Evolutionary conservation across 2,113 vertebrate genomes (phyloP), one percentile per base, ranked within the genome.

Genomic region (Xiphophorus maculatus): DNA sequence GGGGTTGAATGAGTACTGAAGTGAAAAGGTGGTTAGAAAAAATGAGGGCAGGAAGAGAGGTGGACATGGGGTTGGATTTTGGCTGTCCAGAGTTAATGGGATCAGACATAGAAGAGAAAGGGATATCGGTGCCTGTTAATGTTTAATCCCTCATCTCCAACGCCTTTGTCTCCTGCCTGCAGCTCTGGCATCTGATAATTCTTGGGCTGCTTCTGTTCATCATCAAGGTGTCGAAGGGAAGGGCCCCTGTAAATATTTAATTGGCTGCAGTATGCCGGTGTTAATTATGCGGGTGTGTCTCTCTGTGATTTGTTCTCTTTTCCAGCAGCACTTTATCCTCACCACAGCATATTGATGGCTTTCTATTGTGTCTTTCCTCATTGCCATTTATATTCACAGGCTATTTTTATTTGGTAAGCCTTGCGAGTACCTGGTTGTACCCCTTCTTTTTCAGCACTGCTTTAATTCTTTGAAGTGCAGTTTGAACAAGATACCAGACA

Each of bases 231-330:
- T 92, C 80, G 69, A 85, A 89, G 87, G 88, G 73, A 92, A 91
- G 90, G 80, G 91, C 84, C 83, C 92, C 81, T 87, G 93, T 94
- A 94, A 94, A 95, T 95, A 94, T 95, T 94, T 94, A 90, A 95
- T 95, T 93, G 93, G 90, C 90, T 93, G 93, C 92, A 87, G 91
- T 80, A 83, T 80, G 88, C 89, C 79, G 51, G 58, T 91, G 88
- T 93, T 93, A 92, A 95, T 94, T 93, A 90, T 93, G 90, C 83
- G 84, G 91, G 74, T 87, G 87, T 88, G 85, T 82, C 85, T 79
- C 76, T 77, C 71, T 73, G 82, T 73, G 70, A 76, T 82, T 79
- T 77, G 63, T 74, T 68, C 51, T 65, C 29, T 76, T 58, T 63
- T 69, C 77, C 54, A 58, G 42, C 33, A 27, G 72, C 62, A 37